Evolutionary conservation across 2,797 vertebrate genomes (phyloP), one percentile per base, ranked within the genome.

Genomic region (Peromyscus nudipes): DNA sequence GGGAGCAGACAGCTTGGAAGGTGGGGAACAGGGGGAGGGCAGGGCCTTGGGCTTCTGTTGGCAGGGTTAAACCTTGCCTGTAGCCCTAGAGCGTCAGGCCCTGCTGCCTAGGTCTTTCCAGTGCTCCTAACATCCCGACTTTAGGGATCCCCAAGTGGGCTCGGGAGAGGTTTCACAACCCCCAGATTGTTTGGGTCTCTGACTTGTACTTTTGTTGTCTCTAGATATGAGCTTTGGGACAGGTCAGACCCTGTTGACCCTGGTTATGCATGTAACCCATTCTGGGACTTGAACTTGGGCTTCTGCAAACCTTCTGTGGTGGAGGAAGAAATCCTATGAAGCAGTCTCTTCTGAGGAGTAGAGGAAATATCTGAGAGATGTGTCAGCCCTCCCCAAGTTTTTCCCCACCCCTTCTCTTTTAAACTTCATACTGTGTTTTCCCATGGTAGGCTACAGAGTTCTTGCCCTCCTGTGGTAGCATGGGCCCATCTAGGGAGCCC

Each of bases 1-100:
- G 98, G 97, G 97, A 99, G 95, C 31, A 83, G 98, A 98, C 98
- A 98, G 97, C 93, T 98, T 67, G 97, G 97, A 97, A 49, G 97
- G 97, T 98, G 96, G 95, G 98, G 96, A 97, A 96, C 95, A 64
- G 34, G 23, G 94, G 89, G 94, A 94, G 94, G 91, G 55, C 87
- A 0, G 0, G 91, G 55, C 91, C 60, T 80, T 55, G 55, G 80
- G 80, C 49, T 95, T 77, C 87, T 1, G 12, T 97, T 83, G 91
- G 97, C 67, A 92, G 81, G 97, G 96, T 34, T 40, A 97, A 97
- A 93, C 93, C 89, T 92, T 91, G 91, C 40, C 27, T 64, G 5
- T 0, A 67, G 88, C 92, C 77, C 71, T 0, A 0, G 0, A 88
- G 96, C 3, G 25, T 67, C 94, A 27, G 77, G 93, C 62, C 91